Evolutionary conservation across 2,888 invertebrate species (phyloP), one percentile per base, ranked within the genome.

Genomic region (Hypomecis atomaria): DNA sequence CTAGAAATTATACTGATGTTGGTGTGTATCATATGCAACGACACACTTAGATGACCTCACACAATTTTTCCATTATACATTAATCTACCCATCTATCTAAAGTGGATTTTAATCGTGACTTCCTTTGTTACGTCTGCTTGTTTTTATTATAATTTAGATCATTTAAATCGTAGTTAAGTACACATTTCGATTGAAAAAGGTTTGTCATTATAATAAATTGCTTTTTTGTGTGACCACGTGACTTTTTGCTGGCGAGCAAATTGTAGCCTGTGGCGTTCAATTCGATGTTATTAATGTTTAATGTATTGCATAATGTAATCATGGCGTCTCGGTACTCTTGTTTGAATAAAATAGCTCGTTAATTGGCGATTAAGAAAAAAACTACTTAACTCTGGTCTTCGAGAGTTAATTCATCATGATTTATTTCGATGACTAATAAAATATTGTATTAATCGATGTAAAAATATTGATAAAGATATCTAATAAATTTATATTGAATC

Each of bases 81-180:
- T 67, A 70, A 72, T 73, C 74, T 74, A 40, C 23, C 37, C 50
- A 44, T 70, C 68, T 73, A 65, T 65, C 70, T 70, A 82, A 85
- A 87, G 83, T 86, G 85, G 78, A 79, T 82, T 86, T 85, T 87
- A 87, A 87, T 86, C 83, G 78, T 72, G 38, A 71, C 79, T 82
- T 78, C 82, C 81, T 81, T 82, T 78, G 81, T 84, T 81, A 75
- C 70, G 61, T 75, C 67, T 64, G 53, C 23, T 71, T 63, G 71
- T 70, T 77, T 79, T 78, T 78, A 72, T 74, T 58, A 73, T 77
- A 72, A 77, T 78, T 75, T 65, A 71, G 67, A 72, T 69, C 70
- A 74, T 78, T 74, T 72, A 72, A 79, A 76, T 79, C 66, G 74
- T 71, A 72, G 68, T 70, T 75, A 73, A 71, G 71, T 74, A 72